Conservation (phyloP, 2,888 invertebrate species). For the Drosophila anceps region DNA sequence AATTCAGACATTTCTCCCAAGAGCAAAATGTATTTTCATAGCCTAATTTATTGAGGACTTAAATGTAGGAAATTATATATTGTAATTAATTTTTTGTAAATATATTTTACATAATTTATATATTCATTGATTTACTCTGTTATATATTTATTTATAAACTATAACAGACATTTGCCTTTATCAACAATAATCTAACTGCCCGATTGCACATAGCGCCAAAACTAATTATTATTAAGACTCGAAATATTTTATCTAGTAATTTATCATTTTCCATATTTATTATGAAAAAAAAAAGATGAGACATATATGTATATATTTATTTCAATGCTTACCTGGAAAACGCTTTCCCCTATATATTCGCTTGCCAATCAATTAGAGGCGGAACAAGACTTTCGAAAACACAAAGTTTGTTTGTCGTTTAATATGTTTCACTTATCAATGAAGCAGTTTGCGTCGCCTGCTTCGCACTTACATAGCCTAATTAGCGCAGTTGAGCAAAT, state of each 20-base stretch:
- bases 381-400: background rate
- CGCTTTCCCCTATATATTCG: background rate
- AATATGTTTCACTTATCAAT: constrained; percentile 3
- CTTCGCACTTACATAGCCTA: constrained; percentile 5
- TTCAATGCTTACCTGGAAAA: background rate
- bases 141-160: no score
- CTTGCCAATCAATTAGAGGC: constrained; percentile 4
- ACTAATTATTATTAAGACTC: no score
- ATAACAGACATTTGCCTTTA: no score
- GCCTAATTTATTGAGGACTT: no score
- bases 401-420: constrained; percentile 4
- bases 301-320: background rate
- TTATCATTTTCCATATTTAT: no score
- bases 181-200: no score
- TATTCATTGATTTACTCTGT: background rate
- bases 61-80: no score
- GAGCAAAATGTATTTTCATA: no score
- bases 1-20: no score
- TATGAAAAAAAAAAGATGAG: no score
- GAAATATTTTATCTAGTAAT: no score
- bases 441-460: background rate
- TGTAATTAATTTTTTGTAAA: background rate
- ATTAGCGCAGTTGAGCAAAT: constrained; percentile 14
- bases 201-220: no score
- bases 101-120: background rate